Evolutionary conservation across 2,888 invertebrate genomes (phyloP), one percentile per base, ranked within the genome.

Genomic region (Ptychoptera albimana): DNA sequence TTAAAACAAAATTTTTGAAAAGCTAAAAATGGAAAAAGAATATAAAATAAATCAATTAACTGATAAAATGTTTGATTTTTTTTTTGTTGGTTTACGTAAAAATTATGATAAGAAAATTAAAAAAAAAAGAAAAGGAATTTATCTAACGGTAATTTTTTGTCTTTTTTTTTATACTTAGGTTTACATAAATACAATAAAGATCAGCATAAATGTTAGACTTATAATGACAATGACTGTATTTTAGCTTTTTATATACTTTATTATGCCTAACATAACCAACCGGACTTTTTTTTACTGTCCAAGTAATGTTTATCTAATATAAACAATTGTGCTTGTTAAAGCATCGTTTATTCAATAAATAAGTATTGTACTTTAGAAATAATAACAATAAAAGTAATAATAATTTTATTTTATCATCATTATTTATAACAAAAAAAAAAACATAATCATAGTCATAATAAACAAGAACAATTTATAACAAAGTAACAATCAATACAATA

Each of bases 301-400:
- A 14, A 14, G 16, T 40, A 30, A 23, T 32, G 15, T 40, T 40
- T 40, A 40, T 40, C 40, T 40, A 40, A 15, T 40, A 40, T 31
- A 32, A 40, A 40, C 40, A 40, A 40, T 40, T 40, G 40, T 40
- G 32, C 40, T 40, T 40, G 40, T 40, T 40, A 40, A 40, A 40
- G 31, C 32, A 40, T 40, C 40, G 14, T 40, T 40, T 40, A 40
- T 32, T 40, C 31, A 40, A 40, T 40, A 15, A 40, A 40, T 40
- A 40, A 40, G 40, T 32, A 40, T 23, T 23, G 23, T 23, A 23
- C 23, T 23, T 23, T 23, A 23, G 23, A 23, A 23, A 23, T 23
- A 23, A 23, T n/a, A n/a, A n/a, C n/a, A n/a, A n/a, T 23, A 23
- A 23, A 23, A 23, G 23, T 23, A 23, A 23, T 23, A 23, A 23